Conservation (phyloP, 1,140 invertebrate genomes). For the Diuraphis noxia region DNA sequence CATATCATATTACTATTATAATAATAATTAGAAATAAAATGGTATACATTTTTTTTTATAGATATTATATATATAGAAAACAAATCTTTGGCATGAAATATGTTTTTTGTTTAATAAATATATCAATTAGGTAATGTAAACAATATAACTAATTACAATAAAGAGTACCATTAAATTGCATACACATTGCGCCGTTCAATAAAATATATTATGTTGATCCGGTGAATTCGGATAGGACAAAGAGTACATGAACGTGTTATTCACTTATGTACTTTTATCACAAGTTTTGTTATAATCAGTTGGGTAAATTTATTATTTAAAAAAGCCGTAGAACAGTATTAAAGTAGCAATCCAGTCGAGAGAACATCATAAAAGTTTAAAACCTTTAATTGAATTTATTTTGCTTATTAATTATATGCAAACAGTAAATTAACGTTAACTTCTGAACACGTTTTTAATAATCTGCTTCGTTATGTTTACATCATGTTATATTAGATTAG, state of each 20-base stretch:
- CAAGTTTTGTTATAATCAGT: neutral
- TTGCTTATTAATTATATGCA: neutral
- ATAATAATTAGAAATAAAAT: too few relatives aligned
- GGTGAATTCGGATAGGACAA: too few relatives aligned
- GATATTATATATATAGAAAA: too few relatives aligned
- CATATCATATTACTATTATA: too few relatives aligned
- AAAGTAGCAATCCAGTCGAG: neutral
- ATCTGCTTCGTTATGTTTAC: neutral
- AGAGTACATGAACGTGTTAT: neutral
- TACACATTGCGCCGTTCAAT: neutral
- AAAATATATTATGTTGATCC: neutral
- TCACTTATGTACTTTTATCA: too few relatives aligned
- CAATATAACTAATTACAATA: neutral
- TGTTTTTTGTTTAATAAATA: too few relatives aligned
- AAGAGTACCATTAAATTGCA: neutral
- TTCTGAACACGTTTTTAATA: neutral
- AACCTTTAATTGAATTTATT: neutral
- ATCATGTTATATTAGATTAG: neutral
- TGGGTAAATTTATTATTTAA: neutral
- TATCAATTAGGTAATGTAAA: too few relatives aligned
- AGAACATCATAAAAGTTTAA: neutral
- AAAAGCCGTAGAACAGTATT: neutral
- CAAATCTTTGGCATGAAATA: too few relatives aligned
- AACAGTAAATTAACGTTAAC: neutral
- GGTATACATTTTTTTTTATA: too few relatives aligned